Evolutionary conservation across 2,797 vertebrate genomes (phyloP), one percentile per base, ranked within the genome.

Genomic region (Chanos chanos): DNA sequence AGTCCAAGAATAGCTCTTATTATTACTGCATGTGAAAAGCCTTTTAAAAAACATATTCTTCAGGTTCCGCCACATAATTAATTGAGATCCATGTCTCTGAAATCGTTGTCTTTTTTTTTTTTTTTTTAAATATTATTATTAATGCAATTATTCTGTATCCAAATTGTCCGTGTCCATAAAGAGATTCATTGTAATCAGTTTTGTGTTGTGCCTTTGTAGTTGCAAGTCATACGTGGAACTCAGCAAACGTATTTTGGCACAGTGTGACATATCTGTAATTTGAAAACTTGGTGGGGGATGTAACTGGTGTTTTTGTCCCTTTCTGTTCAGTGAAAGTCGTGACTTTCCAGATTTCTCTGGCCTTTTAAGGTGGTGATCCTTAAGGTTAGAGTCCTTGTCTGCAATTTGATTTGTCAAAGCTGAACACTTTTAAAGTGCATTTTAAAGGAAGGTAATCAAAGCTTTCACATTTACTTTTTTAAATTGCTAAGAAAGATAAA

Each of bases 11-110:
- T 72, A 63, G 18, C 48, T 59, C 47, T 54, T 13, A 66, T 61
- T 70, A 70, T 66, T 54, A 36, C 24, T 72, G 73, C 73, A 75
- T 75, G 73, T 64, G 25, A 39, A 25, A 54, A 51, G n/a, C 15
- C 28, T 59, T 74, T 72, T 66, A 66, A 62, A 61, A n/a, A 48
- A 44, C 12, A 49, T 31, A 4, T 25, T 28, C 50, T 65, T 47
- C 21, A 54, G 28, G 57, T 63, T 63, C 19, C 31, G 40, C 21
- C 52, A 37, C 53, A 57, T 45, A 54, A 39, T 21, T 52, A 28
- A 4, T 43, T 33, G 47, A 64, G 31, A 19, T 37, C 9, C 30
- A 58, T 39, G 43, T 5, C 40, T 7, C 39, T 51, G 48, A 53
- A 31, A 51, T 5, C 44, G 22, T 57, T n/a, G 16, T 4, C 10